Conservation (phyloP, 2,797 vertebrate genomes). For the Tauraco hartlaubi region DNA sequence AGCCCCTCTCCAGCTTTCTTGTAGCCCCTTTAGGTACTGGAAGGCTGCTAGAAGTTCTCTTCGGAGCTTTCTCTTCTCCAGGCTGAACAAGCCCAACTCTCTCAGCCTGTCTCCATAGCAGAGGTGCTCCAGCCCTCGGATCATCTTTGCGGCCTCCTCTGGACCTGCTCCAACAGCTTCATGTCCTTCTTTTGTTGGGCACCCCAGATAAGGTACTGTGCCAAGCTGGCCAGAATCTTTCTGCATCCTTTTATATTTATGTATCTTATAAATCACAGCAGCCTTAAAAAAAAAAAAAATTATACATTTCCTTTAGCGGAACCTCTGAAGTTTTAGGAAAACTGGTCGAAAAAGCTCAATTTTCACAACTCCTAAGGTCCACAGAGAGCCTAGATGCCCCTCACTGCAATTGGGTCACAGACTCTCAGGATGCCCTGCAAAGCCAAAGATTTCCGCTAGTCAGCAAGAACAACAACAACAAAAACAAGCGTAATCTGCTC, state of each 20-base stretch:
- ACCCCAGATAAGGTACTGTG: background rate
- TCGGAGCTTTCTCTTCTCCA: no score
- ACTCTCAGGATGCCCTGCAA: background rate
- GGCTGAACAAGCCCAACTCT: no score
- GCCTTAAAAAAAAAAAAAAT: background rate
- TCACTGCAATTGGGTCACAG: background rate
- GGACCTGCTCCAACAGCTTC: no score
- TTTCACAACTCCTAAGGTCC: background rate
- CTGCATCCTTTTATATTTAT: background rate
- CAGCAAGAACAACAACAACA: background rate
- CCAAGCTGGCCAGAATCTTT: background rate
- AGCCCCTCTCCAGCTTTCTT: no score
- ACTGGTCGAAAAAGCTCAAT: background rate
- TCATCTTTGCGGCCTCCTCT: no score
- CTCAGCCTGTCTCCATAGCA: no score
- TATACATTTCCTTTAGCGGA: background rate
- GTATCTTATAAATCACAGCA: background rate
- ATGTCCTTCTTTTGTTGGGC: no score
- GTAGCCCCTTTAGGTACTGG: no score
- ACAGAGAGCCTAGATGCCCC: background rate
- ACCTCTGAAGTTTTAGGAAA: background rate
- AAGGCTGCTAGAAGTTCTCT: no score
- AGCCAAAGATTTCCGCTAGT: background rate
- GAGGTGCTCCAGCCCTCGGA: no score
- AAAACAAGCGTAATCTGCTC: background rate